Evolutionary conservation across 2,888 invertebrate species (phyloP), one percentile per base, ranked within the genome.

Genomic region (Limnephilus lunatus): DNA sequence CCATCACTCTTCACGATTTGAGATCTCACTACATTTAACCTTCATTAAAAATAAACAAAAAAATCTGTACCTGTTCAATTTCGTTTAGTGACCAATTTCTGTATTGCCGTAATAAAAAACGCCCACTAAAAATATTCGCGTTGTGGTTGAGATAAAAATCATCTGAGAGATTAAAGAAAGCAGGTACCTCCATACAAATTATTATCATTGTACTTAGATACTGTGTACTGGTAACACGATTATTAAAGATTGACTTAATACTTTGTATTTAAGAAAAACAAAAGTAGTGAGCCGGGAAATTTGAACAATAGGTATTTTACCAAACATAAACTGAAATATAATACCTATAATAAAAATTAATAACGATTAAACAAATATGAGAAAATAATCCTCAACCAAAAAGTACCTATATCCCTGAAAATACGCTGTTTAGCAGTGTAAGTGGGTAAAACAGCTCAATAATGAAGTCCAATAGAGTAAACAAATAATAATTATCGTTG

Each of bases 381-480:
- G 19, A 53, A 15, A 53, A 19, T 53, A 5, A 53, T 53, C 19
- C 3, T 4, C 3, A 53, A 19, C 3, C 15, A 53, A 53, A 53
- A 53, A 53, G 15, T 25, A n/a, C n/a, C n/a, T n/a, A 68, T 5
- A 68, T 25, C 7, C 5, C 25, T 19, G 68, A 68, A n/a, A 68
- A 68, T 68, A 5, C 68, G 68, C 5, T 68, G 25, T 68, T 7
- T 68, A 19, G 25, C 68, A 9, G 25, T 68, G 25, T 25, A 5
- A 68, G 25, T n/a, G 68, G 68, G 9, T 68, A 68, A 68, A 68
- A 25, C 9, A 68, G n/a, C 68, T 68, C 25, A 68, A 68, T n/a
- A 68, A 68, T n/a, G 68, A n/a, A 68, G 68, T 25, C 68, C 68
- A 39, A 85, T 14, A 44, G 44, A 85, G 85, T 85, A 85, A 85